phyloP scores from a whole-genome alignment of 35 echinoderm and acorn worm species.

The Apostichopus japonicus region DNA sequence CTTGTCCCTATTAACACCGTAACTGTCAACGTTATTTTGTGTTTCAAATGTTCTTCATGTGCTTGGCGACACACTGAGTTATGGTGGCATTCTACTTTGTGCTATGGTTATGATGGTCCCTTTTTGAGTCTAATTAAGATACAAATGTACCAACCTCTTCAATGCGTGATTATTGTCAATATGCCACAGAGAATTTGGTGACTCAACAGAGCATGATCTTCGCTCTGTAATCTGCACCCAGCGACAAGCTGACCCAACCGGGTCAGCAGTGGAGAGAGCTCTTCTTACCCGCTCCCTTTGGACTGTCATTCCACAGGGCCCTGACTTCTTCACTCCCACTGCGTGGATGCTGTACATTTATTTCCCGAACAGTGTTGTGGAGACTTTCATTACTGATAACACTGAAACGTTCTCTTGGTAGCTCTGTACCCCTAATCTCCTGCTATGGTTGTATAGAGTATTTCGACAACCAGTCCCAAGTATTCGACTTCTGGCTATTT shows the following conservation, averaged over 20 bases:
- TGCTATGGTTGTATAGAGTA: constrained; percentile 31
- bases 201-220: constrained; percentile 17
- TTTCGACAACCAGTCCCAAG: constrained; percentile 33
- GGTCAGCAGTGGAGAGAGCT: constrained; percentile 8
- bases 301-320: constrained; percentile 32
- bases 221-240: constrained; percentile 43
- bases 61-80: too few relatives aligned
- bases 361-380: not conserved
- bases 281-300: constrained; percentile 31
- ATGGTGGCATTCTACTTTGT: too few relatives aligned
- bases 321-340: constrained; percentile 54
- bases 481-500: constrained; percentile 38
- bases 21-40: too few relatives aligned
- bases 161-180: constrained; percentile 55
- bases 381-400: constrained; percentile 11
- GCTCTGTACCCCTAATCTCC: not conserved
- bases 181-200: constrained; percentile 54
- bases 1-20: too few relatives aligned
- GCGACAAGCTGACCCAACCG: constrained; percentile 5
- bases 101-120: too few relatives aligned
- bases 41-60: too few relatives aligned
- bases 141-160: not conserved
- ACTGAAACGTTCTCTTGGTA: constrained; percentile 15
- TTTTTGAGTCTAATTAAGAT: too few relatives aligned
- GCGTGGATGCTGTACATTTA: constrained; percentile 13